Base-by-base conservation (phyloP, 2,888 invertebrate species). In the Sphecodes monilicornis region DNA sequence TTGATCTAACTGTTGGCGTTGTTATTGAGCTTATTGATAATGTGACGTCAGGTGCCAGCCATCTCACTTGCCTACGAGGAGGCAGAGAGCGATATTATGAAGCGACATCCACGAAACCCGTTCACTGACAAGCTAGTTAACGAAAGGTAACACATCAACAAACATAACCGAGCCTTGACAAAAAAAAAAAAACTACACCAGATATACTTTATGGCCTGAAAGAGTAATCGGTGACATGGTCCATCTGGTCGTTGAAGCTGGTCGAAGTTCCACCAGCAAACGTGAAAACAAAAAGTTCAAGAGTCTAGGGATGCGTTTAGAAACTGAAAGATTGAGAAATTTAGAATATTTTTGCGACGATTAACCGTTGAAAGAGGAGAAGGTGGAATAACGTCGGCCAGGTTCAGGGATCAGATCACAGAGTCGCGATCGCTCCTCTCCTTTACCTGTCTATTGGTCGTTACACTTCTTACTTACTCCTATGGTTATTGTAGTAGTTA, bases 21-120 rank as follows among this genome's bases (percentile, higher is more conserved):
- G 88, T 93, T 93, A 94, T 93, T 94, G 91, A 94, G 93, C 92
- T 93, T 93, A 85, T 94, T 94, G 93, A 94, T 94, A 93, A 94
- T 94, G 89, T 94, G 93, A 94, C 93, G 90, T 94, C 90, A 95
- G 96, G 95, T 96, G 95, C 98, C 98, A 93, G 98, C 98, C 95
- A 98, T 98, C 95, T 98, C 98, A 91, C 96, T 98, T 95, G 97
- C 98, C 94, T 98, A 98, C 95, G 98, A 98, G 96, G 97, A 97
- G 95, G 97, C 98, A 91, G 98, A 98, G 95, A 96, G 97, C 93
- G 98, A 98, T 96, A 98, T 98, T 95, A 98, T 98, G 98, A 97
- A 97, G 96, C 96, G 97, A 94, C 97, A 97, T 93, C 98, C 98
- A 94, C 96, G 98, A 96, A 97, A 98, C 95, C 97, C 97, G 91